Conservation (phyloP, 2,888 invertebrate species). For the Eledone cirrhosa region DNA sequence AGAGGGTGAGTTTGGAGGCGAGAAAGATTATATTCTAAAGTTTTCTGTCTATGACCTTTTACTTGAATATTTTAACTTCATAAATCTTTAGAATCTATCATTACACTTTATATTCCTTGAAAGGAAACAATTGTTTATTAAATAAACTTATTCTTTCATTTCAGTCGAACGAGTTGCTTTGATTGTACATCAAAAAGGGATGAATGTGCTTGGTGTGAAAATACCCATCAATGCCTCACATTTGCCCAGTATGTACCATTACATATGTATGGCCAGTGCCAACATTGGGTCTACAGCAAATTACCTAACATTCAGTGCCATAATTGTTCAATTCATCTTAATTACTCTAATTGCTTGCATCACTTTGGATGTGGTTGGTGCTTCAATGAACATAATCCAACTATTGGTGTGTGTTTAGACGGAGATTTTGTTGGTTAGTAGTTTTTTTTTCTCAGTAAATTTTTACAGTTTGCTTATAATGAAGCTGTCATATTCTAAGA, state of each 20-base stretch:
- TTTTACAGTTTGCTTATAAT: too few relatives aligned
- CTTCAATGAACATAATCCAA: constrained; percentile 86
- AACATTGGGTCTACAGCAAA: constrained; percentile 85
- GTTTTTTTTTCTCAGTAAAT: not conserved
- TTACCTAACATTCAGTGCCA: constrained; percentile 42
- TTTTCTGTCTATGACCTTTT: too few relatives aligned
- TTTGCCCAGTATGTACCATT: constrained; percentile 95
- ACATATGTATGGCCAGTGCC: constrained; percentile 90
- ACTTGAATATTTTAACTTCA: too few relatives aligned
- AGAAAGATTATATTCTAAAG: too few relatives aligned
- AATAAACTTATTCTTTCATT: constrained; percentile 29
- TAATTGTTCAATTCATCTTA: constrained; percentile 57
- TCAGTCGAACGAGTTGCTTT: constrained; percentile 58
- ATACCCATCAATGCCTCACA: constrained; percentile 88
- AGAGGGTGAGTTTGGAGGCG: too few relatives aligned
- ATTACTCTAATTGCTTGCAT: constrained; percentile 74
- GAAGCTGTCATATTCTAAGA: too few relatives aligned
- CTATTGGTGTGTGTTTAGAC: constrained; percentile 74
- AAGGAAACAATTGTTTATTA: too few relatives aligned
- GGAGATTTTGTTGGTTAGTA: constrained; percentile 62
- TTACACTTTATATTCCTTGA: too few relatives aligned
- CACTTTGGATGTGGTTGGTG: constrained; percentile 95
- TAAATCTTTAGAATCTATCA: too few relatives aligned
- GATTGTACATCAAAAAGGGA: constrained; percentile 83
- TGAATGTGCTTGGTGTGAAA: constrained; percentile 95